Conservation (phyloP, 2,797 vertebrate genomes). For the Gymnothorax javanicus region DNA sequence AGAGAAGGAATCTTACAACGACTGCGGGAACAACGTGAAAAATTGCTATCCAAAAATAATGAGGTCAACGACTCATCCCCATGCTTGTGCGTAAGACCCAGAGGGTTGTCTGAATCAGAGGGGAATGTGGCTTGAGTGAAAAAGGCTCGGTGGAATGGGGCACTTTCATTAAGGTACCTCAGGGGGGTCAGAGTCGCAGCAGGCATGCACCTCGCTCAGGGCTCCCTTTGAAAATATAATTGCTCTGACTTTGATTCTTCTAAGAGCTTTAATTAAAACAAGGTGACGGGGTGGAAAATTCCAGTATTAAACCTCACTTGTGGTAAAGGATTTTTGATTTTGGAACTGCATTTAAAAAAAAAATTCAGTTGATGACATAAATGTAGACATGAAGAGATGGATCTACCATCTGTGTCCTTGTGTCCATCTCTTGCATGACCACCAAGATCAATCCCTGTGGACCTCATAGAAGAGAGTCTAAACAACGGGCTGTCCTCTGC, state of each 20-base stretch:
- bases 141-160: constrained; percentile 7
- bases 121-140: background rate
- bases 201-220: constrained; percentile 65
- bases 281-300: constrained; percentile 66
- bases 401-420: background rate
- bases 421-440: background rate
- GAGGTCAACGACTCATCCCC: background rate
- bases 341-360: background rate
- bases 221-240: constrained; percentile 77
- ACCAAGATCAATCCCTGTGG: background rate
- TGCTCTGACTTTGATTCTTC: constrained; percentile 70
- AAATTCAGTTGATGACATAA: background rate
- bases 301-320: constrained; percentile 52
- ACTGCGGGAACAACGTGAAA: background rate
- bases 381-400: background rate
- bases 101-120: background rate
- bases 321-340: background rate
- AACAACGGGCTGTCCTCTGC: background rate
- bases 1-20: too few species aligned
- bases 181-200: constrained; percentile 43
- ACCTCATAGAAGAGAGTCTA: background rate
- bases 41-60: constrained; percentile 10
- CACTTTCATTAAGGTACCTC: constrained; percentile 31
- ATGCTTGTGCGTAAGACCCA: background rate
- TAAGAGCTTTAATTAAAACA: constrained; percentile 77